A percentile compares a stretch with the other conserved stretches of the same genome.
These are phyloP conservation scores for Pipistrellus pipistrellus DNA, from an alignment of 2,797 vertebrate species.

Conservation along the genomic window DNA sequence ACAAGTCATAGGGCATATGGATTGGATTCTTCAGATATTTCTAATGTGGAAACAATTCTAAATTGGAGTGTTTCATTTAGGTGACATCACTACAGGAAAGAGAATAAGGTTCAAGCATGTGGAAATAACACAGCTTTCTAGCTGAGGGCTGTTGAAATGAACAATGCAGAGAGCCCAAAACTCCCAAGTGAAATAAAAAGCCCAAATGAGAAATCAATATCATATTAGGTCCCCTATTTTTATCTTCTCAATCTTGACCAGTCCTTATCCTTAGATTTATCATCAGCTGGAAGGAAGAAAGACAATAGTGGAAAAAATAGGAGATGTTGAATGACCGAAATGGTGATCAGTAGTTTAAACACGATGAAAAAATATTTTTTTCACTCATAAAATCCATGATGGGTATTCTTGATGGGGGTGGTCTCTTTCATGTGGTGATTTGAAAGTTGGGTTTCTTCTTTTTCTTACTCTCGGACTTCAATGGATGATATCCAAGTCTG, in stretches of 20 bases:
- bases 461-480: neutral
- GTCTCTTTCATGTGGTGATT: neutral
- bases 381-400: neutral
- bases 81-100: slow-evolving; percentile 48
- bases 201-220: neutral
- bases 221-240: neutral
- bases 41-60: slow-evolving; percentile 70
- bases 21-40: slow-evolving; percentile 67
- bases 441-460: neutral
- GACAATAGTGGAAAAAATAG: neutral
- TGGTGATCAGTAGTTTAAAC: neutral
- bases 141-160: neutral
- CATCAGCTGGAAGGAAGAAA: neutral
- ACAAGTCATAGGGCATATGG: slow-evolving; percentile 62
- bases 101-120: neutral
- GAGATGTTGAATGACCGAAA: neutral
- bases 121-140: neutral
- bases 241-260: neutral
- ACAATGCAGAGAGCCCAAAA: neutral
- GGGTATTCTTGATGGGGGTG: neutral
- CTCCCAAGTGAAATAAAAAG: neutral
- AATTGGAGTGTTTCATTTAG: slow-evolving; percentile 54
- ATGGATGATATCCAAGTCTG: accelerated
- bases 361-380: neutral
- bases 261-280: neutral